These are phyloP conservation scores for Heterodera carotae DNA, from an alignment of 1,140 invertebrate species.

Conservation along the genomic window DNA sequence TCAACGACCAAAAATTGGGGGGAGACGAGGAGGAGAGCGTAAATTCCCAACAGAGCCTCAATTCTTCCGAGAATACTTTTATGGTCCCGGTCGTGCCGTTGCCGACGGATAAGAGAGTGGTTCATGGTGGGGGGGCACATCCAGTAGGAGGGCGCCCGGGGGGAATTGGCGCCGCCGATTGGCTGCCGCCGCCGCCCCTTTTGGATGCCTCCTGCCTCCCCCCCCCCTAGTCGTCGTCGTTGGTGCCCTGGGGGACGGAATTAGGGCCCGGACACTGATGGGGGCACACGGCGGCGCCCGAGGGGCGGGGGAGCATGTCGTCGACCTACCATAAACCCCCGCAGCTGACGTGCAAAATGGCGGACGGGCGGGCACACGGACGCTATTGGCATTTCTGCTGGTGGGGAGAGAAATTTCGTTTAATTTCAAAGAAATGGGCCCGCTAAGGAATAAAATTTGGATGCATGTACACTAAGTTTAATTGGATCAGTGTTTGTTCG, in stretches of 20 bases:
- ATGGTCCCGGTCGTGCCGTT: conserved; percentile 4
- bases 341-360: not conserved
- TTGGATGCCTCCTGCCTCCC: not conserved
- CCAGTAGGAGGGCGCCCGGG: conserved; percentile 4
- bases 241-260: not conserved
- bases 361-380: not conserved
- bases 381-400: not conserved
- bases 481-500: too few relatives aligned
- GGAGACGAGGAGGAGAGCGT: not conserved
- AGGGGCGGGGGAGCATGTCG: not conserved
- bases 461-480: too few relatives aligned
- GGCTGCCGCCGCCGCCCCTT: conserved; percentile 5
- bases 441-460: not conserved
- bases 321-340: not conserved
- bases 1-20: not conserved
- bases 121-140: not conserved
- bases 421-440: conserved; percentile 11
- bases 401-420: too few relatives aligned
- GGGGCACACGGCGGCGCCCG: not conserved
- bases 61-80: conserved; percentile 35
- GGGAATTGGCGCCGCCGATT: conserved; percentile 33
- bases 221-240: not conserved
- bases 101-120: too few relatives aligned
- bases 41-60: conserved; percentile 30
- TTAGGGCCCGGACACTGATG: not conserved